phyloP scores from a whole-genome alignment of 2,113 vertebrate genomes.

The Cephalopholis sonnerati region DNA sequence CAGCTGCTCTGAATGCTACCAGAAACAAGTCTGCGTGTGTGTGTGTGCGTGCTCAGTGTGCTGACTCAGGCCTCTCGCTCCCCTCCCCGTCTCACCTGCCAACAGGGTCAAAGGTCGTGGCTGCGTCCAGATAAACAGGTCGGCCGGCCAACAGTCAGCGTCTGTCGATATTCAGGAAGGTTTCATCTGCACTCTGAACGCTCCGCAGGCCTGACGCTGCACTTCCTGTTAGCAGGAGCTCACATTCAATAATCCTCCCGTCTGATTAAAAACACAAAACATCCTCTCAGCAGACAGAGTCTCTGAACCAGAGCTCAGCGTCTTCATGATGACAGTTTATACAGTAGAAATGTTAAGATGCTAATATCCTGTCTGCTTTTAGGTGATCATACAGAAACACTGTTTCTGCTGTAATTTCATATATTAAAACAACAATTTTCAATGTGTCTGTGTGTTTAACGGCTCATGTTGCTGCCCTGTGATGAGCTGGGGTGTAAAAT shows the following conservation, averaged over 20 bases:
- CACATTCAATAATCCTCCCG: background rate
- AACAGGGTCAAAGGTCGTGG: conserved; percentile 63
- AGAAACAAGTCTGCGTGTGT: conserved; percentile 14
- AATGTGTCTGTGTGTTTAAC: too few species aligned
- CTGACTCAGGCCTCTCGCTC: conserved; percentile 37
- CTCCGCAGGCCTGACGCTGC: conserved; percentile 51
- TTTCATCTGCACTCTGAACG: conserved; percentile 35
- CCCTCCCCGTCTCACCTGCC: conserved; percentile 43
- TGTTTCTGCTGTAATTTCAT: too few species aligned
- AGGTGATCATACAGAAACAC: too few species aligned
- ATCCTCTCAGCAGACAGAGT: conserved; percentile 5
- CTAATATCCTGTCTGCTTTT: too few species aligned
- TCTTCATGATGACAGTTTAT: too few species aligned
- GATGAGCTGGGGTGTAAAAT: too few species aligned
- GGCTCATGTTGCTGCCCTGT: too few species aligned
- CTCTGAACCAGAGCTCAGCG: too few species aligned
- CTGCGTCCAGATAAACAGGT: conserved; percentile 59
- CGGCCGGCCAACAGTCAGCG: background rate
- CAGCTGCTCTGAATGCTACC: conserved; percentile 17
- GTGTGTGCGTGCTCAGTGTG: background rate
- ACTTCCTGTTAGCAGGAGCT: conserved; percentile 46
- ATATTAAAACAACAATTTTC: too few species aligned
- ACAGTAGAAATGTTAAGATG: too few species aligned
- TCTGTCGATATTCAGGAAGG: conserved; percentile 42
- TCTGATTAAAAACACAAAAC: conserved; percentile 13